These are phyloP conservation scores for Aspidiotus rigidus DNA, from an alignment of 2,888 invertebrate species.

Conservation along the genomic window DNA sequence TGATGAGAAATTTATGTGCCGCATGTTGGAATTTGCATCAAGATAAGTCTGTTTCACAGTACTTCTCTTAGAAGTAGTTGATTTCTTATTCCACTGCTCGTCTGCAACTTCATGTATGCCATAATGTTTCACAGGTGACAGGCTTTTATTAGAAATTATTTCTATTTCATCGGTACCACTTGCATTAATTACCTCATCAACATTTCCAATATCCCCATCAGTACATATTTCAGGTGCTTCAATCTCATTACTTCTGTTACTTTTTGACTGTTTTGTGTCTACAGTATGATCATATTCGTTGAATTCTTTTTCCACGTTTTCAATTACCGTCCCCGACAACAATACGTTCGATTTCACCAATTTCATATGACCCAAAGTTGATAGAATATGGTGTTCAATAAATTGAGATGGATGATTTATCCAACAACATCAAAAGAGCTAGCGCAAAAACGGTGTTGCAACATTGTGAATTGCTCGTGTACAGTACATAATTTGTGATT, in stretches of 20 bases:
- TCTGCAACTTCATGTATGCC: not conserved
- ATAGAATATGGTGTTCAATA: not conserved
- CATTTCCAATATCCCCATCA: not conserved
- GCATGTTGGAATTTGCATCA: not conserved
- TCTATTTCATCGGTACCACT: not conserved
- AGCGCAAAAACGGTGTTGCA: too few species aligned
- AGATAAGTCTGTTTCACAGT: not conserved
- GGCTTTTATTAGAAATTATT: not conserved
- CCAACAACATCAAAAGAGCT: too few species aligned
- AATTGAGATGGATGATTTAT: too few species aligned
- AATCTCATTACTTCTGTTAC: too few species aligned
- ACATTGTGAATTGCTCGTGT: too few species aligned
- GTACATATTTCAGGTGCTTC: not conserved
- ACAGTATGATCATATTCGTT: not conserved
- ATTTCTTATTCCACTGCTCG: not conserved
- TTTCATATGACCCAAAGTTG: not conserved
- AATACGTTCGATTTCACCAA: not conserved
- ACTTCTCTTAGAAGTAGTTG: not conserved
- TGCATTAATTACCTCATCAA: not conserved
- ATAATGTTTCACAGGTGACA: not conserved
- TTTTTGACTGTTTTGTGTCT: too few species aligned
- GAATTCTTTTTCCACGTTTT: not conserved
- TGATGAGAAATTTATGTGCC: not conserved
- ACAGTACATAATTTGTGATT: too few species aligned
- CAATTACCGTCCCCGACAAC: not conserved